phyloP scores from a whole-genome alignment of 1,140 invertebrate species.

The Centruroides sculpturatus region DNA sequence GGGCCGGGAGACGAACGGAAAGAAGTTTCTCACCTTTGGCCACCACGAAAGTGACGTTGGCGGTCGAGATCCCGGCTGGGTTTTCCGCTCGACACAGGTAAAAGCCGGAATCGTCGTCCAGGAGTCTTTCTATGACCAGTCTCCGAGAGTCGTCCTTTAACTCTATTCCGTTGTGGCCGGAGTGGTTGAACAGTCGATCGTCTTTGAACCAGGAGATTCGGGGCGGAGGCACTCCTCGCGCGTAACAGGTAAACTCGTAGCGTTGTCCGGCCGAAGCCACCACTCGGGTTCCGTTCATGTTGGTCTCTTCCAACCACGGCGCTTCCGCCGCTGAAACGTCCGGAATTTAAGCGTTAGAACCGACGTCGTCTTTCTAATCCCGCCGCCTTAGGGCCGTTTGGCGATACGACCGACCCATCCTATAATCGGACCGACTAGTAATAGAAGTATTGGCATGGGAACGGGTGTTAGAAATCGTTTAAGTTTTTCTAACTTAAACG shows the following conservation, averaged over 20 bases:
- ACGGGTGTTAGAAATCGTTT: too few species aligned
- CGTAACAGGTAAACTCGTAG: conserved; percentile 17
- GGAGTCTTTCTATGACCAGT: conserved; percentile 8
- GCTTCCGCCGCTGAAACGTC: neutral
- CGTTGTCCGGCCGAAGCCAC: neutral
- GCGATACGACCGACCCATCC: too few species aligned
- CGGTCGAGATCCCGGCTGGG: conserved; percentile 5
- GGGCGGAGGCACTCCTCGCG: conserved; percentile 15
- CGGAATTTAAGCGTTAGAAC: too few species aligned
- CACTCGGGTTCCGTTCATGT: conserved; percentile 9
- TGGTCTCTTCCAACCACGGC: conserved; percentile 10
- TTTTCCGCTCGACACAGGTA: conserved; percentile 14
- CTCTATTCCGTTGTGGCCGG: conserved; percentile 6
- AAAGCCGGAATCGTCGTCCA: conserved; percentile 11
- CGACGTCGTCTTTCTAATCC: too few species aligned
- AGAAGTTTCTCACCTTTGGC: neutral
- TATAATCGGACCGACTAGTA: too few species aligned
- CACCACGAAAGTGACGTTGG: conserved; percentile 7
- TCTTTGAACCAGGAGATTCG: conserved; percentile 18
- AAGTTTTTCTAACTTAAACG: too few species aligned
- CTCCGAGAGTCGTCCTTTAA: conserved; percentile 7
- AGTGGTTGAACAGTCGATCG: conserved; percentile 2
- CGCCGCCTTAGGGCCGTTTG: too few species aligned
- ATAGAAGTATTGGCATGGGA: too few species aligned
- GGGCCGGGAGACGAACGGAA: neutral